Evolutionary conservation across 2,113 vertebrate genomes (phyloP).

Genomic region (Marmota monax): DNA sequence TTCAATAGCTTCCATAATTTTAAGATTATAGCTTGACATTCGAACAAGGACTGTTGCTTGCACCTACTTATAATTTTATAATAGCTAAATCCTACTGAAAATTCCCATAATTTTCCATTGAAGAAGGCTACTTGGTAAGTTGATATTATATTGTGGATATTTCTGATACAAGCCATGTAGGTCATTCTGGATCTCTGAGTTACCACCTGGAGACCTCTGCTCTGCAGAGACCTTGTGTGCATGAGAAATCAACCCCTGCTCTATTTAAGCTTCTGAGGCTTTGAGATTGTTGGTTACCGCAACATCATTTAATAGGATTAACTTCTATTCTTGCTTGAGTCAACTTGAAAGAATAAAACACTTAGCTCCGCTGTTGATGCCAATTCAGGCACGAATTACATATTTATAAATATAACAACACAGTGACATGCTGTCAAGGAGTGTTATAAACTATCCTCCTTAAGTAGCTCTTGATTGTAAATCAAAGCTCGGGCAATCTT

Average conservation of each 20-base stretch:
- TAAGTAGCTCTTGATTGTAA: not conserved
- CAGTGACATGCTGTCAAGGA: not conserved
- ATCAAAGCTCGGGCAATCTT: not conserved
- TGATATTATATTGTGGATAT: not conserved
- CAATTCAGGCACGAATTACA: not conserved
- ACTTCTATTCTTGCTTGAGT: slow-evolving; percentile 12
- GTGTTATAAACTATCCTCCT: not conserved
- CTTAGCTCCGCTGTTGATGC: not conserved
- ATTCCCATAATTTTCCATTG: not conserved
- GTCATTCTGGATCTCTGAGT: not conserved
- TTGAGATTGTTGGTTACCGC: not conserved
- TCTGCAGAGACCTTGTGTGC: not conserved
- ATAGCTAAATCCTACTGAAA: not conserved
- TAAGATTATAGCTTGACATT: slow-evolving; percentile 40
- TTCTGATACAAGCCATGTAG: not conserved
- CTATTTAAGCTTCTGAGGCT: not conserved
- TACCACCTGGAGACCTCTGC: not conserved
- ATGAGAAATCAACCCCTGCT: not conserved
- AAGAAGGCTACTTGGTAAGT: not conserved
- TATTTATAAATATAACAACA: slow-evolving; percentile 1
- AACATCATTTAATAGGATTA: not conserved
- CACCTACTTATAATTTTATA: not conserved
- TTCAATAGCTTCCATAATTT: slow-evolving; percentile 38
- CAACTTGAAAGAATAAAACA: not conserved
- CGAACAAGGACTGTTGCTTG: not conserved